Conservation (phyloP, 35 echinoderm and acorn worm genomes). For the Apostichopus japonicus region DNA sequence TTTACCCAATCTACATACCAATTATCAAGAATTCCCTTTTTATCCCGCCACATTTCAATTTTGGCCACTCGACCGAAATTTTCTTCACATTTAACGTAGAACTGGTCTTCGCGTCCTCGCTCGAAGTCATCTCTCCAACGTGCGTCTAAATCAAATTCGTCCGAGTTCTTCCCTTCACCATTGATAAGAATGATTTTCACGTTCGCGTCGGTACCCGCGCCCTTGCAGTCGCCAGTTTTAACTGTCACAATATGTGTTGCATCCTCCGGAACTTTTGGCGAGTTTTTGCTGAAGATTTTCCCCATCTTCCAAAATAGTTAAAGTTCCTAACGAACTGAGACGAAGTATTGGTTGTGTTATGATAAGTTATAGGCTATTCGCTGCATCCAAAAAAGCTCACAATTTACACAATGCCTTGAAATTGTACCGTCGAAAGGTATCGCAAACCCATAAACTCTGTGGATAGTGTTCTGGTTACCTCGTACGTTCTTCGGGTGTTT, state of each 20-base stretch:
- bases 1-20: slow-evolving; percentile 81
- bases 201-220: slow-evolving; percentile 76
- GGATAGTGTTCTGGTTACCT: no score
- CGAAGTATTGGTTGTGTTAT: no score
- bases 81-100: slow-evolving; percentile 2
- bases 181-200: slow-evolving; percentile 63
- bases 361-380: no score
- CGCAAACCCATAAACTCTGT: no score
- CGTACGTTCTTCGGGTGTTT: no score
- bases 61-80: slow-evolving; percentile 55
- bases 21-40: slow-evolving; percentile 39
- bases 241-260: slow-evolving; percentile 52
- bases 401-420: no score
- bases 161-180: slow-evolving; percentile 31
- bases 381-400: no score
- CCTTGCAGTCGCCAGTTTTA: slow-evolving; percentile 76
- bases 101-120: slow-evolving; percentile 44
- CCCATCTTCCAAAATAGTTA: slow-evolving; percentile 1
- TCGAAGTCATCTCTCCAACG: slow-evolving; percentile 75
- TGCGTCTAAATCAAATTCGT: slow-evolving; percentile 56
- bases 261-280: slow-evolving; percentile 3
- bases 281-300: background rate
- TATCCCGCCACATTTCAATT: slow-evolving; percentile 80
- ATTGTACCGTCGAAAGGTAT: no score
- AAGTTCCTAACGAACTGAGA: no score